These are phyloP conservation scores for Nephotettix cincticeps DNA, from an alignment of 1,140 invertebrate genomes.

Conservation along the genomic window DNA sequence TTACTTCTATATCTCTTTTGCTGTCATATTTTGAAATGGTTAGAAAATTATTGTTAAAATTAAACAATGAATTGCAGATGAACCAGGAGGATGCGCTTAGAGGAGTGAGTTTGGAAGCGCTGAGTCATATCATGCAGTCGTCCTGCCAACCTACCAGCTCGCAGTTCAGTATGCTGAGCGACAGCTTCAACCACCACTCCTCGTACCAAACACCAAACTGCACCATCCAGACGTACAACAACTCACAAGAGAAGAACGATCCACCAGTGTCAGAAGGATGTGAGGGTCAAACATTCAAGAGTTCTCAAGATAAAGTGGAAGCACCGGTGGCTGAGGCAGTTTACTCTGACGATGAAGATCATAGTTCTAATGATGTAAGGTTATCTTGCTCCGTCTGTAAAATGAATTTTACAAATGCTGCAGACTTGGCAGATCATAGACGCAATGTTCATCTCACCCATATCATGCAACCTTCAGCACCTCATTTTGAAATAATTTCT, in stretches of 20 bases:
- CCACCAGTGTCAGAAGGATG: too few species aligned
- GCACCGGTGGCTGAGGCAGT: slow-evolving; percentile 12
- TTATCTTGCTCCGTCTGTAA: slow-evolving; percentile 5
- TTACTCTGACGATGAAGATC: slow-evolving; percentile 26
- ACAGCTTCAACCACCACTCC: not conserved
- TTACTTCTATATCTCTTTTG: too few species aligned
- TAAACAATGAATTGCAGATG: too few species aligned
- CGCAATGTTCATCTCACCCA: slow-evolving; percentile 9
- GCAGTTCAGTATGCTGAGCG: slow-evolving; percentile 4
- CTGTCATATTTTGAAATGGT: too few species aligned
- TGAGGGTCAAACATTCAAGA: too few species aligned
- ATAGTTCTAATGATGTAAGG: not conserved
- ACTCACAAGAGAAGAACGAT: not conserved
- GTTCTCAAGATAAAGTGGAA: not conserved
- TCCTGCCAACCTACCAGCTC: slow-evolving; percentile 15
- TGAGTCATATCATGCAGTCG: slow-evolving; percentile 25
- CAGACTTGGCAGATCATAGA: slow-evolving; percentile 22
- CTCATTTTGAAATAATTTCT: too few species aligned
- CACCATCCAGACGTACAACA: slow-evolving; percentile 12
- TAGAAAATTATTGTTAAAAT: too few species aligned
- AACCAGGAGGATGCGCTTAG: slow-evolving; percentile 16
- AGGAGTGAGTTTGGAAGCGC: slow-evolving; percentile 21
- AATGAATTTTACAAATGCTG: slow-evolving; percentile 11
- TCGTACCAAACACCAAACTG: not conserved
- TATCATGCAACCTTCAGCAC: slow-evolving; percentile 7